These are phyloP conservation scores for Scolopax bukidnonensis DNA, from an alignment of 2,797 vertebrate species.

Conservation along the genomic window DNA sequence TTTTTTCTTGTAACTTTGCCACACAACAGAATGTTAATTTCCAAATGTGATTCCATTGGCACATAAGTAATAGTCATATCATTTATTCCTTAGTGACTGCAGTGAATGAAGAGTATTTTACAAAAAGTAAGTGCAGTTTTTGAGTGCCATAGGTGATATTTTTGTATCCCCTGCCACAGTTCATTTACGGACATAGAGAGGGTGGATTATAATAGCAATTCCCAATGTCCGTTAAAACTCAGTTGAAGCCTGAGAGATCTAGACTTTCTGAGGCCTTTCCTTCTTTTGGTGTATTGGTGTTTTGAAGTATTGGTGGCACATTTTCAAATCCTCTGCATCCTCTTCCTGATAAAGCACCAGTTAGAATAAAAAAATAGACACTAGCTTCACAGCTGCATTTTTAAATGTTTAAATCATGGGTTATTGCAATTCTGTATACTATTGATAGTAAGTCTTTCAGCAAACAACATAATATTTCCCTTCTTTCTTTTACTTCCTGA, in stretches of 20 bases:
- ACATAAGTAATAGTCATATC: not conserved
- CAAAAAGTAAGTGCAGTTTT: not conserved
- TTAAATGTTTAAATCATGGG: not conserved
- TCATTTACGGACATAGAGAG: not conserved
- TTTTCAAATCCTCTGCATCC: not conserved
- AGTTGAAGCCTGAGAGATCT: not conserved
- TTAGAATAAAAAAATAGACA: not conserved
- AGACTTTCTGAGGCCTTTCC: not conserved
- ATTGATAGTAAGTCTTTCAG: not conserved
- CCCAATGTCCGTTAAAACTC: not conserved
- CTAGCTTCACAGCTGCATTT: not conserved
- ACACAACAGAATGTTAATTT: conserved; percentile 8
- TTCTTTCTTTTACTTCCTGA: not conserved
- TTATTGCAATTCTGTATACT: not conserved
- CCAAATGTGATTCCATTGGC: not conserved
- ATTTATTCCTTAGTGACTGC: not conserved
- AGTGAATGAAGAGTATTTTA: not conserved
- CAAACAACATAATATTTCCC: not conserved
- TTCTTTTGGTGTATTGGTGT: no score
- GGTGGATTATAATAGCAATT: not conserved
- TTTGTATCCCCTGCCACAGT: not conserved
- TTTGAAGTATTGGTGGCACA: not conserved
- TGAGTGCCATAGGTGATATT: not conserved
- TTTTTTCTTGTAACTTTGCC: not conserved
- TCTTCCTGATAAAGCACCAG: not conserved